Conservation (phyloP, 2,113 vertebrate species). For the Leptobrachium ailaonicum region DNA sequence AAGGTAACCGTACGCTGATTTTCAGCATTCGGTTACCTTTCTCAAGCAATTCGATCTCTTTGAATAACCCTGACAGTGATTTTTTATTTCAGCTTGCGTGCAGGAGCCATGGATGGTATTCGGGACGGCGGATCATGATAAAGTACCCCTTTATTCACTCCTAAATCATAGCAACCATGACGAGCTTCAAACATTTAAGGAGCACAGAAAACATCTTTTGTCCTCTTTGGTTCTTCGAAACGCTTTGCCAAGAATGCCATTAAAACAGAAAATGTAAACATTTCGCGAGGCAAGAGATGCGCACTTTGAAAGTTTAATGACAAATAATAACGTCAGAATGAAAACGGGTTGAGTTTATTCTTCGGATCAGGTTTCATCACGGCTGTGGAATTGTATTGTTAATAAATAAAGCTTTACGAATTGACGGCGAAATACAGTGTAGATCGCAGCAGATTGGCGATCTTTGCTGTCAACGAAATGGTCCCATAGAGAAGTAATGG, state of each 20-base stretch:
- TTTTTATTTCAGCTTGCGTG: too few species aligned
- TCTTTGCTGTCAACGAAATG: too few species aligned
- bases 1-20: too few species aligned
- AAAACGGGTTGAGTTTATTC: neutral
- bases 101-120: too few species aligned
- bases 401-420: too few species aligned
- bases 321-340: neutral
- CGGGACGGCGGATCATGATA: neutral
- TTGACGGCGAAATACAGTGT: too few species aligned
- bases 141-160: neutral
- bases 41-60: too few species aligned
- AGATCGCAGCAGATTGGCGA: too few species aligned
- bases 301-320: neutral
- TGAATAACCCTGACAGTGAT: too few species aligned
- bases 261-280: neutral
- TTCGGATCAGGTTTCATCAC: neutral
- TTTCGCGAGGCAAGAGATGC: neutral
- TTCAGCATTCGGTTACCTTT: too few species aligned
- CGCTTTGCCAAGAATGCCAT: neutral
- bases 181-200: neutral
- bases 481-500: too few species aligned
- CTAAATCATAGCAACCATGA: neutral
- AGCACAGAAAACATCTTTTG: constrained; percentile 4
- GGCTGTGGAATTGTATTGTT: neutral
- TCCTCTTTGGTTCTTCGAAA: neutral